Percentiles rank a stretch among this genome's conserved stretches.
These are phyloP conservation scores for Fregata magnificens DNA, from an alignment of 2,113 vertebrate genomes.

Conservation along the genomic window DNA sequence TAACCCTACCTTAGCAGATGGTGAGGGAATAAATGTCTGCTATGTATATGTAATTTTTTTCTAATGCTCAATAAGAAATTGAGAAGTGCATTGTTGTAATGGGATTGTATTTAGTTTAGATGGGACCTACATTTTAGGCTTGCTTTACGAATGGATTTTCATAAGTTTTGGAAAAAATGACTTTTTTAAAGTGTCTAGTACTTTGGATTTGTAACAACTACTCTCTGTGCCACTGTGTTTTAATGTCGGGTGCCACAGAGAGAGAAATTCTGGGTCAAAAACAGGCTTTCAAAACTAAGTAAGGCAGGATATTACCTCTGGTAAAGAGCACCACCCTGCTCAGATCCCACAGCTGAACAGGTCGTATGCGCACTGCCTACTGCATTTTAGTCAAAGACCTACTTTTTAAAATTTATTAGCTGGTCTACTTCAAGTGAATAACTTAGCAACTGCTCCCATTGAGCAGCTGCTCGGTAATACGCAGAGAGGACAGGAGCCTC, in stretches of 20 bases:
- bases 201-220: background rate
- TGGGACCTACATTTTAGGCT: background rate
- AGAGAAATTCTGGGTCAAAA: background rate
- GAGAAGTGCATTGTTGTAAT: background rate
- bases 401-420: background rate
- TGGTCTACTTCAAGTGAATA: background rate
- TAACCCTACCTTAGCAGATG: background rate
- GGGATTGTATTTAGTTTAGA: background rate
- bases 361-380: background rate
- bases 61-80: background rate
- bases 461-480: rapidly evolving
- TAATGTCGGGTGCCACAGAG: background rate
- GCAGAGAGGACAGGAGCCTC: background rate
- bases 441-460: background rate
- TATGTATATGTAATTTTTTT: background rate
- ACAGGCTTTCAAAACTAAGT: background rate
- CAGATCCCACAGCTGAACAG: background rate
- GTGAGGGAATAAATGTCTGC: background rate
- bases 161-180: background rate
- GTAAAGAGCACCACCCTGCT: background rate
- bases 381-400: background rate
- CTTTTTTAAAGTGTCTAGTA: background rate
- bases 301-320: background rate
- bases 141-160: background rate
- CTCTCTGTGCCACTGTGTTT: background rate